Base-by-base conservation (phyloP, 1,140 invertebrate genomes). In the Drosophila ogumai region DNA sequence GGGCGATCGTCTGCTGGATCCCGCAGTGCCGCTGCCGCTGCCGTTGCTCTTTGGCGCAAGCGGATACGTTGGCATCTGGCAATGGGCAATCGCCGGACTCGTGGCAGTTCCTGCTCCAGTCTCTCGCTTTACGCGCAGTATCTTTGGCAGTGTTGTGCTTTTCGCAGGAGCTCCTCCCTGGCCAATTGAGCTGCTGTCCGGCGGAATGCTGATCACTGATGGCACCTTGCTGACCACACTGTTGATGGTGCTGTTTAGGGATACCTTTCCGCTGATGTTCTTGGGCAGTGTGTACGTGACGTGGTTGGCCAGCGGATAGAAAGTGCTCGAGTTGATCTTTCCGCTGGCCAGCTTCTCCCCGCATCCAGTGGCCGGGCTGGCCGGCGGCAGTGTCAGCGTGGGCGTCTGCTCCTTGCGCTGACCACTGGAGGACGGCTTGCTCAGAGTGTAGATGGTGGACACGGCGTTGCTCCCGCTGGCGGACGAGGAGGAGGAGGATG, bases 151-250 rank as follows among this genome's bases (percentile, higher is more conserved):
- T 68, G 79, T 82, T 13, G 82, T 69, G 50, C 67, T 78, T 12
- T 68, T 85, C 40, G 64, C 56, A 10, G 73, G 17, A 19, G 31
- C 47, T 36, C 61, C 41, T 19, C 46, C 34, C 17, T 46, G 40
- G 17, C 73, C 13, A 9, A 64, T 56, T n/a, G 68, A 38, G 44
- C 65, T 86, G 69, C 75, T 86, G 36, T 79, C 34, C 2, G 80
- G 75, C 10, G 92, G 92, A 54, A 92, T 90, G 43, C 84, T 92
- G 28, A 93, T 91, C 12, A 93, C 92, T 17, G 92, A 92, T 19
- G 92, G 92, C 44, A 93, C 92, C 43, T 93, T 93, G 75, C 90
- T 92, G 31, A 93, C 91, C 32, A 92, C 92, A 56, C 85, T 92
- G 32, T 91, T 85, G 44, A 92, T 92, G 40, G 92, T 91, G 52